Conservation (phyloP, 2,888 invertebrate genomes). For the Erpobdella octoculata region DNA sequence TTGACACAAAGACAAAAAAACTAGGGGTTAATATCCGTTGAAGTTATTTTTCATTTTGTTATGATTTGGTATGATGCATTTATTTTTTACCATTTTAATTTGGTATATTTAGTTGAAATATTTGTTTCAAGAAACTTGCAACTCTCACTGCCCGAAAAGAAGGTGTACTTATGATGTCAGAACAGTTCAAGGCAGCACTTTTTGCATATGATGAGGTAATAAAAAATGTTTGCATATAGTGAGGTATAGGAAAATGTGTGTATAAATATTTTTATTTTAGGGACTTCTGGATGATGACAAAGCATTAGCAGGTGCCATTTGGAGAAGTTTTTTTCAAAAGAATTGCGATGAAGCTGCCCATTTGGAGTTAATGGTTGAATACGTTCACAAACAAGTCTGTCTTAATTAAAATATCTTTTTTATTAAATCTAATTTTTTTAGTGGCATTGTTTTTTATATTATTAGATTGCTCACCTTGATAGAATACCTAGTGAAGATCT, state of each 20-base stretch:
- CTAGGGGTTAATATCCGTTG: constrained; percentile 55
- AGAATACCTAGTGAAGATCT: constrained; percentile 2
- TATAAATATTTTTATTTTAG: constrained; percentile 38
- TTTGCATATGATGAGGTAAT: constrained; percentile 73
- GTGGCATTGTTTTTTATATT: not conserved
- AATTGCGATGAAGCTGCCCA: constrained; percentile 48
- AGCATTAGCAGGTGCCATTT: constrained; percentile 68
- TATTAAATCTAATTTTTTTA: not conserved
- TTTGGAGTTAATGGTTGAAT: constrained; percentile 66
- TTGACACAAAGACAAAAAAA: constrained; percentile 65
- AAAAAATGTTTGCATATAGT: not conserved
- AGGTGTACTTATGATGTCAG: constrained; percentile 63
- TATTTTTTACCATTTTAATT: not conserved
- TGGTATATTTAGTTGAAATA: too few species aligned
- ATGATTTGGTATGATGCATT: constrained; percentile 52
- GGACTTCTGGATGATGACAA: constrained; percentile 70
- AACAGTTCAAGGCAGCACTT: constrained; percentile 75
- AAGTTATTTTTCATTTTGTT: constrained; percentile 29
- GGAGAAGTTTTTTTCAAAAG: constrained; percentile 72
- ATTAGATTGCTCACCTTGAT: not conserved
- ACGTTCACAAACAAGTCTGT: constrained; percentile 54
- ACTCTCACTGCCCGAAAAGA: constrained; percentile 59
- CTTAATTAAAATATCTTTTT: not conserved
- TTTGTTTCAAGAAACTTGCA: too few species aligned
- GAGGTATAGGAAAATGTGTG: not conserved